phyloP scores from a whole-genome alignment of 2,113 vertebrate genomes.

The Sialia sialis region DNA sequence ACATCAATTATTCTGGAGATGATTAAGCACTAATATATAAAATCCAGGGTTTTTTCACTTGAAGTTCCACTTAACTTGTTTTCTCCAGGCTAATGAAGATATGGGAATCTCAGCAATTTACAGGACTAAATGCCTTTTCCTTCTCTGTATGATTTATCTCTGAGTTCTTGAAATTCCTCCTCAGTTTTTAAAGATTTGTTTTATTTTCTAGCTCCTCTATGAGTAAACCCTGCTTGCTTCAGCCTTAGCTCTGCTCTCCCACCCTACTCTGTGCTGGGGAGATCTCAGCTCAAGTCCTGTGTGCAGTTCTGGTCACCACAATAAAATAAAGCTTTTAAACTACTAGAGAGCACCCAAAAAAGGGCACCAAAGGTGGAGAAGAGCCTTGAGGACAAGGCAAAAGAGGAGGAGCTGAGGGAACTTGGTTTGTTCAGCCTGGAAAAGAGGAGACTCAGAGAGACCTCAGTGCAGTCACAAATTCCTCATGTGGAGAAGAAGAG shows the following conservation, averaged over 20 bases:
- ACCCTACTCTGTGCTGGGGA: background rate
- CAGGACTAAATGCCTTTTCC: background rate
- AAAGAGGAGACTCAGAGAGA: background rate
- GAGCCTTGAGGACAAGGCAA: background rate
- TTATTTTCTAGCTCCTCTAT: conserved; percentile 76
- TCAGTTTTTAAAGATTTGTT: conserved; percentile 66
- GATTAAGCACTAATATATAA: background rate
- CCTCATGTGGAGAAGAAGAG: background rate
- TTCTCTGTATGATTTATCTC: conserved; percentile 69
- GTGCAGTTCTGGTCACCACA: background rate
- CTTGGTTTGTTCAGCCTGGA: background rate
- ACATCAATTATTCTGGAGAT: background rate
- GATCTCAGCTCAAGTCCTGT: accelerated
- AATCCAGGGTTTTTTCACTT: background rate
- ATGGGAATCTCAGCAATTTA: background rate
- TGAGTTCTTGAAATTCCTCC: conserved; percentile 83
- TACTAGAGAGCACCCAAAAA: background rate
- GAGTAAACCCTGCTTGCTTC: conserved; percentile 75
- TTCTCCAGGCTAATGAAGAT: background rate
- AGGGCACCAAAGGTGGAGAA: background rate
- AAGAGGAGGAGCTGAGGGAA: background rate
- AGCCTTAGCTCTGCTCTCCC: conserved; percentile 69
- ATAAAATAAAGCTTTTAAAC: background rate
- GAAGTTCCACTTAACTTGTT: background rate
- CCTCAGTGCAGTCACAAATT: background rate